phyloP scores from a whole-genome alignment of 2,797 vertebrate species.

The Brachyrhaphis roseni region DNA sequence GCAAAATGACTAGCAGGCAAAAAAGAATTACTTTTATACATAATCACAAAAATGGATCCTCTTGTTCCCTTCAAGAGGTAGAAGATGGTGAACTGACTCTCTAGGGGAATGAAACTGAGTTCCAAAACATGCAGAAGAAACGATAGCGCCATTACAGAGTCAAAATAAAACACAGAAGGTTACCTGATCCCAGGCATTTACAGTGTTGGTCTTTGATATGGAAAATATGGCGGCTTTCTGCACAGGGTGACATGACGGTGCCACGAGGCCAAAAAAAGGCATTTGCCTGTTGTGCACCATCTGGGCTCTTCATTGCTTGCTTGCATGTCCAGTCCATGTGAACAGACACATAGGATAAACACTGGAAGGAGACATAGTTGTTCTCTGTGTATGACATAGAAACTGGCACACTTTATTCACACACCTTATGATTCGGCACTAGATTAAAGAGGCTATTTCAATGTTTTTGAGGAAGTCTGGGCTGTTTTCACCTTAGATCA shows the following conservation, averaged over 20 bases:
- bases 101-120: constrained; percentile 1
- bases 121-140: constrained; percentile 7
- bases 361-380: background rate
- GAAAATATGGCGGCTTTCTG: background rate
- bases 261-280: background rate
- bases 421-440: background rate
- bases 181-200: background rate
- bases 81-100: constrained; percentile 27
- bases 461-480: background rate
- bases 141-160: background rate
- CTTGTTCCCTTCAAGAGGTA: constrained; percentile 28
- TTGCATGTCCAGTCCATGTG: background rate
- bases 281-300: background rate
- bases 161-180: constrained; percentile 8
- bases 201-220: background rate
- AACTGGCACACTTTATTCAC: background rate
- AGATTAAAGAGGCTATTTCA: background rate
- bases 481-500: background rate
- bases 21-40: constrained; percentile 22
- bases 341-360: background rate
- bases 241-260: background rate
- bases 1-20: background rate
- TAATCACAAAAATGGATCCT: constrained; percentile 12
- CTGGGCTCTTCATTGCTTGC: background rate
- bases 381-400: background rate